These are phyloP conservation scores for Oxystoma pomonae DNA, from an alignment of 2,888 invertebrate species.

Conservation along the genomic window DNA sequence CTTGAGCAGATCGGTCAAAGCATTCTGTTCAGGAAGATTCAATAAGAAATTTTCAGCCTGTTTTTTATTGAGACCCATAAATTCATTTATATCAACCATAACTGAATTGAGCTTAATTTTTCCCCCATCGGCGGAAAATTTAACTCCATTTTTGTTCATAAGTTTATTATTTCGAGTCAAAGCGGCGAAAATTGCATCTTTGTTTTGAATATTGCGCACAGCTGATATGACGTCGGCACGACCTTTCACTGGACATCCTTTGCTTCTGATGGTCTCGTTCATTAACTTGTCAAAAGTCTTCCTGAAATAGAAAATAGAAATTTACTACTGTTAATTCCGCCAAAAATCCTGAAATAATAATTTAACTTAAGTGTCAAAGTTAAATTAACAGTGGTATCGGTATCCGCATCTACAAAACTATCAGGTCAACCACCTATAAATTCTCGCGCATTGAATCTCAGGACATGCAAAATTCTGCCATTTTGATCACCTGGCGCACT, in stretches of 20 bases:
- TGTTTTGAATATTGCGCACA: conserved; percentile 52
- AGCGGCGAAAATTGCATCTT: conserved; percentile 55
- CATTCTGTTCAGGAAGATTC: conserved; percentile 20
- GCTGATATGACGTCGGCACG: conserved; percentile 55
- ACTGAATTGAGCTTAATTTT: conserved; percentile 37
- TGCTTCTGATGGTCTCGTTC: conserved; percentile 51
- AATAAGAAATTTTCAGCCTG: conserved; percentile 30
- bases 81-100: conserved; percentile 34
- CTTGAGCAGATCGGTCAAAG: conserved; percentile 4
- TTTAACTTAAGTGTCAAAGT: no score
- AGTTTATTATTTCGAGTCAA: conserved; percentile 54
- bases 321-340: no score
- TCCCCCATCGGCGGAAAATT: conserved; percentile 34
- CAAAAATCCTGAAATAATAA: no score
- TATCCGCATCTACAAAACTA: no score
- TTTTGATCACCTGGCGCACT: no score
- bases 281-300: conserved; percentile 57
- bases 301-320: conserved; percentile 44
- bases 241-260: conserved; percentile 46
- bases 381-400: no score
- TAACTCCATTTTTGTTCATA: conserved; percentile 50
- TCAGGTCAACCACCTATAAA: no score
- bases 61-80: conserved; percentile 30
- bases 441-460: no score
- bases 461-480: no score